These are phyloP conservation scores for Plumapathes pennacea DNA, from an alignment of 92 coral and sea anemone genomes.

Conservation along the genomic window DNA sequence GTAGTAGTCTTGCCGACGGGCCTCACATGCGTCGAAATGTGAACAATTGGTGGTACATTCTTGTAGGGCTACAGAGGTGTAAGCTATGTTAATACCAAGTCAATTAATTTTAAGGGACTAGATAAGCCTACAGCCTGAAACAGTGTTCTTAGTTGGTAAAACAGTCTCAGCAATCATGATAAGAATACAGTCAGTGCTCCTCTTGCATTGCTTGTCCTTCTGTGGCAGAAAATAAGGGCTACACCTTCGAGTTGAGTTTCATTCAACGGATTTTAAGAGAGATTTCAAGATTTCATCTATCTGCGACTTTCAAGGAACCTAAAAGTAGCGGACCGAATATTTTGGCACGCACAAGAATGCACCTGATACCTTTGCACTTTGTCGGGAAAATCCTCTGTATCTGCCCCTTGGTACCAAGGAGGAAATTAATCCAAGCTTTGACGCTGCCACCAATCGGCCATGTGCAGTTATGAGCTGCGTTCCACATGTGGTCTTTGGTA, in stretches of 20 bases:
- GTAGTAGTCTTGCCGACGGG: background rate
- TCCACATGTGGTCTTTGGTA: slow-evolving; percentile 49
- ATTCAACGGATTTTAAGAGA: no score
- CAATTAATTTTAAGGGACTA: no score
- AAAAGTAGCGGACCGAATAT: background rate
- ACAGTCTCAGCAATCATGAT: no score
- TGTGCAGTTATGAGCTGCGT: slow-evolving; percentile 53
- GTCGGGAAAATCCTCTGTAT: slow-evolving; percentile 42
- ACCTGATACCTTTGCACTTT: slow-evolving; percentile 43
- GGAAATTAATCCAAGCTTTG: slow-evolving; percentile 47
- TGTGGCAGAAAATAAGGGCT: no score
- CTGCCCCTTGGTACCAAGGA: slow-evolving; percentile 41
- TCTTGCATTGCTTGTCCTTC: no score
- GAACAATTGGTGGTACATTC: slow-evolving; percentile 14
- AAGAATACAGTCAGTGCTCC: no score
- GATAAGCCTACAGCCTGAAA: no score
- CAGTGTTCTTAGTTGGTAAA: no score
- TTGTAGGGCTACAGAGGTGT: slow-evolving; percentile 1
- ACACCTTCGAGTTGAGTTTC: no score
- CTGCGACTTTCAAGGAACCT: no score
- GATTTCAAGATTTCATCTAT: no score
- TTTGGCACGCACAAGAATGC: no score
- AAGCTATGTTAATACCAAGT: background rate
- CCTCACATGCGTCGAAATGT: slow-evolving; percentile 5
- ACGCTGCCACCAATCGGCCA: slow-evolving; percentile 61